These are phyloP conservation scores for Sebastes vulpes DNA, from an alignment of 2,797 vertebrate genomes.

Conservation along the genomic window DNA sequence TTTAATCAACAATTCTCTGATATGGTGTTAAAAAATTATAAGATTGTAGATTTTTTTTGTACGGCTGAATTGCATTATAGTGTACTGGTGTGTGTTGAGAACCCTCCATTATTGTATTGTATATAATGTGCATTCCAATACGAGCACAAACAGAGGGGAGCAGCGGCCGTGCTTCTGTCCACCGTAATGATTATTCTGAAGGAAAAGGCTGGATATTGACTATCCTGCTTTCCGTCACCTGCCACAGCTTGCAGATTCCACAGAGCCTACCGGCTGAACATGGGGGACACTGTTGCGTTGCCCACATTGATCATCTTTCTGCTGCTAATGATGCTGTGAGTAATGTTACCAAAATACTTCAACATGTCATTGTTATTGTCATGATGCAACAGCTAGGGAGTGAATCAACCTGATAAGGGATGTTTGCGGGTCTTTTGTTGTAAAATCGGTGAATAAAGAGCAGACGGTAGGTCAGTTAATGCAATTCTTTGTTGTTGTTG, in stretches of 20 bases:
- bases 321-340: not conserved
- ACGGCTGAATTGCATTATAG: not conserved
- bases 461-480: not conserved
- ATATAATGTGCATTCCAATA: not conserved
- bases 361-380: not conserved
- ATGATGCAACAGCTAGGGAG: not conserved
- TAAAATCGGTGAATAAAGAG: not conserved
- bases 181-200: not conserved
- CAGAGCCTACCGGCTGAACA: not conserved
- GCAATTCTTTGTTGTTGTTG: not conserved
- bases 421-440: not conserved
- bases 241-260: not conserved
- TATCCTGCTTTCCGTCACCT: not conserved
- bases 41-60: not conserved
- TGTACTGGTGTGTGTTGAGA: too few species aligned
- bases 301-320: constrained; percentile 11
- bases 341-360: not conserved
- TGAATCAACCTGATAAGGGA: not conserved
- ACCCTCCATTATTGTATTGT: not conserved
- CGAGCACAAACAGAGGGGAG: not conserved
- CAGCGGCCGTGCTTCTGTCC: not conserved
- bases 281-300: not conserved
- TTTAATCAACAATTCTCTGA: not conserved
- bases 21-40: not conserved
- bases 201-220: not conserved